These are phyloP conservation scores for Anolis apletophallus DNA, from an alignment of 2,797 vertebrate genomes.

Conservation along the genomic window DNA sequence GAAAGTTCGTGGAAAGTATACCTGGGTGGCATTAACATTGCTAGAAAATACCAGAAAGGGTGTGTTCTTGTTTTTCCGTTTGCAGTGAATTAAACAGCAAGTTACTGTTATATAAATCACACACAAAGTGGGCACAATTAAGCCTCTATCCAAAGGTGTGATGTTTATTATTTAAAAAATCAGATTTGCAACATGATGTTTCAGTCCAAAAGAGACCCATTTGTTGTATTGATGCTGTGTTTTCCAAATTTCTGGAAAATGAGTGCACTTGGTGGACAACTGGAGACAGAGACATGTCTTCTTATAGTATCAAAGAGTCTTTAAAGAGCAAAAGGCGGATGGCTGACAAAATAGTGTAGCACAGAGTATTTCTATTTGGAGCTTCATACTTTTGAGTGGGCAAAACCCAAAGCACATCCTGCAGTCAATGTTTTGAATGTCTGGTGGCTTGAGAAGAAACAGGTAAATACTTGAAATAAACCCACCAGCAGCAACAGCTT, in stretches of 20 bases:
- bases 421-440: too few relatives aligned
- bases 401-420: too few relatives aligned
- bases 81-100: not conserved
- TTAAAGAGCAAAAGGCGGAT: not conserved
- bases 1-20: constrained; percentile 22
- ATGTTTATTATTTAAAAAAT: not conserved
- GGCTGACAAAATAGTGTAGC: not conserved
- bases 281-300: not conserved
- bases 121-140: not conserved
- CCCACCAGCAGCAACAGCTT: too few relatives aligned
- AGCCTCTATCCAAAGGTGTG: not conserved
- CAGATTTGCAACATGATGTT: not conserved
- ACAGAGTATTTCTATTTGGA: not conserved
- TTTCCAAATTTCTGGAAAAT: not conserved
- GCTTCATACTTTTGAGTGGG: not conserved
- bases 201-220: not conserved
- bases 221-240: not conserved
- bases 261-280: not conserved
- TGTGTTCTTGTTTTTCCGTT: not conserved
- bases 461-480: too few relatives aligned
- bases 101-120: not conserved
- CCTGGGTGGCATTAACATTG: constrained; percentile 14
- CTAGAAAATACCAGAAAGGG: constrained; percentile 9
- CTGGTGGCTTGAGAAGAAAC: too few relatives aligned
- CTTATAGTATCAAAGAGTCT: not conserved